Evolutionary conservation across 2,888 invertebrate genomes (phyloP).

Genomic region (Sabatieria punctata): DNA sequence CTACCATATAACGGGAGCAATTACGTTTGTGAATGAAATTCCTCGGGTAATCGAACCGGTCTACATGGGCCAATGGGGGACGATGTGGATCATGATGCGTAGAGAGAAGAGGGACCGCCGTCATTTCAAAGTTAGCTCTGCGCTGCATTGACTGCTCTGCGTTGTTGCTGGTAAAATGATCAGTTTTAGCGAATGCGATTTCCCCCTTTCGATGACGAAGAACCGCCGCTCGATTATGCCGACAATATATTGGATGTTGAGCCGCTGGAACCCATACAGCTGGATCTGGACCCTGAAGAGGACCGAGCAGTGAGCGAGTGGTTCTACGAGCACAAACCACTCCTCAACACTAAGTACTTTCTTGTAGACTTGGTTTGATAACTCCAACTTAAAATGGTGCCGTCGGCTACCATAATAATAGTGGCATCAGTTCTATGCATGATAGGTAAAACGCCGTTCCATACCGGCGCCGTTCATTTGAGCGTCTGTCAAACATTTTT

Average conservation of each 20-base stretch:
- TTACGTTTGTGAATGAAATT: conserved; percentile 98
- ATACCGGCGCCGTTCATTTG: too few species aligned
- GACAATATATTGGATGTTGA: conserved; percentile 98
- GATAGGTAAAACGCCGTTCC: too few species aligned
- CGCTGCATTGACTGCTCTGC: neutral
- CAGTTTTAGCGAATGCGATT: conserved; percentile 66
- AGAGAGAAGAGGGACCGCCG: conserved; percentile 93
- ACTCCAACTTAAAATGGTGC: too few species aligned
- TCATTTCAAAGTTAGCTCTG: conserved; percentile 56
- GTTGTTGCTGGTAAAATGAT: neutral
- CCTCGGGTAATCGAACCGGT: conserved; percentile 99
- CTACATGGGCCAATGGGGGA: conserved; percentile 98
- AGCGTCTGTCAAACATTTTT: too few species aligned
- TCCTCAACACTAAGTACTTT: conserved; percentile 63
- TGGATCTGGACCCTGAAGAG: conserved; percentile 87
- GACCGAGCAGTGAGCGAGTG: conserved; percentile 55
- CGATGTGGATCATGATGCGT: conserved; percentile 99
- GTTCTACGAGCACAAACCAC: conserved; percentile 96
- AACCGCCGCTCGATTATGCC: conserved; percentile 96
- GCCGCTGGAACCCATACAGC: conserved; percentile 94
- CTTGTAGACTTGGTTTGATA: too few species aligned
- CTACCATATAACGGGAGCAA: conserved; percentile 97
- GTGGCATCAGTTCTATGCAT: conserved; percentile 94
- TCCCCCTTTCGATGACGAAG: conserved; percentile 98
- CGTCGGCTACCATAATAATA: conserved; percentile 87